Percentiles rank a stretch among this genome's conserved stretches.
Conservation (phyloP, 2,797 vertebrate genomes). For the Hoplostethus atlanticus region DNA sequence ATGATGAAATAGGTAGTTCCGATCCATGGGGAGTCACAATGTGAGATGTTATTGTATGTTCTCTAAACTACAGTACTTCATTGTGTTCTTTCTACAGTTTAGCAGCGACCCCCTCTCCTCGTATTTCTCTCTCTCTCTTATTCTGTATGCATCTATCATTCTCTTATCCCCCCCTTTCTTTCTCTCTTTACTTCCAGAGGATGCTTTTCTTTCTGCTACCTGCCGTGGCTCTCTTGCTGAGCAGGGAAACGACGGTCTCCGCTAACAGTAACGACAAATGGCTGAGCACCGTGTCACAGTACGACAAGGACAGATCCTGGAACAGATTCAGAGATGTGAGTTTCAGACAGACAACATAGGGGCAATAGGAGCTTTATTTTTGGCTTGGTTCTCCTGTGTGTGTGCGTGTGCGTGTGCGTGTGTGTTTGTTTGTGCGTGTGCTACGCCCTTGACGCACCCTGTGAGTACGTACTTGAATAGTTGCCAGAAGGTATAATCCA, state of each 20-base stretch:
- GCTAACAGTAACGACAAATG: conserved; percentile 84
- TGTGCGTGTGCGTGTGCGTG: conserved; percentile 20
- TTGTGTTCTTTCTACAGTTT: conserved; percentile 39
- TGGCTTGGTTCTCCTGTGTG: not conserved
- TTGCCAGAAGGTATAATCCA: conserved; percentile 71
- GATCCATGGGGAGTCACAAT: not conserved
- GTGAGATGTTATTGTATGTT: conserved; percentile 22
- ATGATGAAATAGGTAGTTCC: not conserved
- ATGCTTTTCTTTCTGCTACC: conserved; percentile 91
- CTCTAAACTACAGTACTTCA: conserved; percentile 55
- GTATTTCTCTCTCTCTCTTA: not conserved
- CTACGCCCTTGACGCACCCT: conserved; percentile 64
- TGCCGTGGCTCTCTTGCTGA: conserved; percentile 86
- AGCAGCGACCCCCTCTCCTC: not conserved
- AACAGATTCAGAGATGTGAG: conserved; percentile 91
- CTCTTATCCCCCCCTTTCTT: not conserved
- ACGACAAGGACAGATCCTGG: conserved; percentile 90
- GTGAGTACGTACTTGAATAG: conserved; percentile 61
- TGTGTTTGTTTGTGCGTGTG: not conserved
- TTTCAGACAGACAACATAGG: conserved; percentile 37
- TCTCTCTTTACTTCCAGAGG: conserved; percentile 73
- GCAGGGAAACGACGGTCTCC: conserved; percentile 79
- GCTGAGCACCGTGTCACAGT: conserved; percentile 93
- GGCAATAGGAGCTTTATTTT: too few relatives aligned
- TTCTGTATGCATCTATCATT: not conserved